A percentile compares a stretch with the other conserved stretches of the same genome.
These are phyloP conservation scores for Eurois occulta DNA, from an alignment of 2,888 invertebrate genomes.

Conservation along the genomic window DNA sequence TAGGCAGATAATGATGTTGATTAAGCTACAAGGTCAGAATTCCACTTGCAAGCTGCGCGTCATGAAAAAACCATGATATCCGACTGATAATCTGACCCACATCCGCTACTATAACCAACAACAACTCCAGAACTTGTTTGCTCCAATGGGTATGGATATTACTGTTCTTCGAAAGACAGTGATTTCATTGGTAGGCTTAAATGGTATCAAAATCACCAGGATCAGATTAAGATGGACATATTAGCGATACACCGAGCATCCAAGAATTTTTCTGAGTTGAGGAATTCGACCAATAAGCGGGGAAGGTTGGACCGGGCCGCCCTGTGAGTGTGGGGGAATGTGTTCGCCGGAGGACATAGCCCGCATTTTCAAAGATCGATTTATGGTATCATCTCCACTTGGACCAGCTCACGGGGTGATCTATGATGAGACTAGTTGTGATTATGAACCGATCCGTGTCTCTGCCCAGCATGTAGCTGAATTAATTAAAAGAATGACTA, in stretches of 20 bases:
- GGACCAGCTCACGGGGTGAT: background rate
- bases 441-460: too few species aligned
- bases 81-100: background rate
- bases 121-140: background rate
- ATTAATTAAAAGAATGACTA: background rate
- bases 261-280: background rate
- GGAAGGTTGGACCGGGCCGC: background rate
- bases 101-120: too few species aligned
- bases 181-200: too few species aligned
- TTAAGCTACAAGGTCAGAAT: background rate
- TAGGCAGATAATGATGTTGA: too few species aligned
- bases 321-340: background rate
- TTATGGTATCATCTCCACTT: background rate
- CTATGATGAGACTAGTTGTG: background rate
- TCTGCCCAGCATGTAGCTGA: background rate
- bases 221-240: too few species aligned
- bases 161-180: background rate
- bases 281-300: background rate
- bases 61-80: background rate
- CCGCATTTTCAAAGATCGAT: background rate
- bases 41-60: background rate
- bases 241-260: background rate
- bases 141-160: background rate
- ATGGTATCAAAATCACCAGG: background rate
- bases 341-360: background rate